Conservation (phyloP, 2,888 invertebrate genomes). For the Spatulosminthurus flaviceps region DNA sequence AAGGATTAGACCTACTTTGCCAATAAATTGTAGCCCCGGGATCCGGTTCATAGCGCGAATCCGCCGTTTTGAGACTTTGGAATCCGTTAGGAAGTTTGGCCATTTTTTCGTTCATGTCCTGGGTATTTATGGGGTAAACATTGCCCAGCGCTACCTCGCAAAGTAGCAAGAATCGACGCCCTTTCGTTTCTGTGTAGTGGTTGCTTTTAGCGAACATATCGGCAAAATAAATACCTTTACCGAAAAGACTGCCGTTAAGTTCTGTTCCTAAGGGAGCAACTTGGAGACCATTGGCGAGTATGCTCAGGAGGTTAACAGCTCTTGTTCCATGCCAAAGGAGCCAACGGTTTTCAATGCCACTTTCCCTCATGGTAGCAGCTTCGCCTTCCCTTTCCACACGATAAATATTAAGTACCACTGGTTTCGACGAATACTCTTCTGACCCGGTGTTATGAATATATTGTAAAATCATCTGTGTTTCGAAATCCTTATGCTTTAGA, state of each 20-base stretch:
- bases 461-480: slow-evolving; percentile 68
- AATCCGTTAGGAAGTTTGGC: slow-evolving; percentile 45
- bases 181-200: slow-evolving; percentile 64
- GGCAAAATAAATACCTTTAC: slow-evolving; percentile 68
- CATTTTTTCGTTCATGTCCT: slow-evolving; percentile 37
- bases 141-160: slow-evolving; percentile 67
- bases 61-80: slow-evolving; percentile 57
- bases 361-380: slow-evolving; percentile 38
- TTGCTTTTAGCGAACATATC: slow-evolving; percentile 69
- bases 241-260: slow-evolving; percentile 66
- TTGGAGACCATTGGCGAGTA: slow-evolving; percentile 68
- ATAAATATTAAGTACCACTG: slow-evolving; percentile 61
- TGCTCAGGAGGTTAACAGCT: slow-evolving; percentile 68
- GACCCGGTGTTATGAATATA: slow-evolving; percentile 67
- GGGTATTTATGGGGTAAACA: slow-evolving; percentile 44
- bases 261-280: slow-evolving; percentile 67
- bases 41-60: slow-evolving; percentile 55
- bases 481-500: slow-evolving; percentile 66
- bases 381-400: slow-evolving; percentile 59
- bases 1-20: slow-evolving; percentile 60
- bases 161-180: slow-evolving; percentile 67
- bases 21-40: slow-evolving; percentile 55
- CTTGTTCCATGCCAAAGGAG: slow-evolving; percentile 69
- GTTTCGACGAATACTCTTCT: slow-evolving; percentile 40
- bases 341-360: slow-evolving; percentile 62